Evolutionary conservation across 2,797 vertebrate species (phyloP), one percentile per base, ranked within the genome.

Genomic region (Champsocephalus gunnari): DNA sequence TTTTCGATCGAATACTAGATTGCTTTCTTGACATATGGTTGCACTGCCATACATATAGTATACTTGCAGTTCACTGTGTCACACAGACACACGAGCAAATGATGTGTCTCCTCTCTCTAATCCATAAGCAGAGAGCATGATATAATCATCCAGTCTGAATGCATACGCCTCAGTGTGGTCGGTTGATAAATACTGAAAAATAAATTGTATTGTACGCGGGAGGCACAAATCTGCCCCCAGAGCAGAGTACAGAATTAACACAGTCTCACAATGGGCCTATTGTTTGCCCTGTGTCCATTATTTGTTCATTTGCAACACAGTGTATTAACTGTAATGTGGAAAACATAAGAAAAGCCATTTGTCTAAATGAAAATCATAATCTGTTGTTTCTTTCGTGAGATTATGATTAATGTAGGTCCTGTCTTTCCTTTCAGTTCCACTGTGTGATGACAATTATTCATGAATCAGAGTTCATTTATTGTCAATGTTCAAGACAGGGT

Each of bases 181-280:
- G 34, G 70, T 12, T 87, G 85, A 88, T 87, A 88, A 90, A 81
- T 56, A 73, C 77, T 75, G 75, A 71, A 89, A 90, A 87, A 89
- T 81, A 82, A 89, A 85, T 81, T 63, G 60, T 73, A 63, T 24
- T 55, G 64, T 58, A 60, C 3, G 49, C 9, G 19, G 73, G 74
- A 80, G 57, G 53, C 79, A 77, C 54, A 75, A 81, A 83, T 79
- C 70, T 86, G 70, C 86, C 81, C 77, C 82, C 54, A 74, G 54
- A 62, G 78, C 68, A 71, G 62, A 66, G 68, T 47, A 69, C 24
- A 72, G 71, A 85, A 82, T 85, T 81, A 87, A 87, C 47, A 79
- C 11, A 45, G 41, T 77, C 41, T 63, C 16, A 85, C 79, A 87
- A 86, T 82, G 56, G 77, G 65, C 68, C 79, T 73, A 82, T 90